These are phyloP conservation scores for Hypocryptadius cinnamomeus DNA, from an alignment of 2,113 vertebrate species.

Conservation along the genomic window DNA sequence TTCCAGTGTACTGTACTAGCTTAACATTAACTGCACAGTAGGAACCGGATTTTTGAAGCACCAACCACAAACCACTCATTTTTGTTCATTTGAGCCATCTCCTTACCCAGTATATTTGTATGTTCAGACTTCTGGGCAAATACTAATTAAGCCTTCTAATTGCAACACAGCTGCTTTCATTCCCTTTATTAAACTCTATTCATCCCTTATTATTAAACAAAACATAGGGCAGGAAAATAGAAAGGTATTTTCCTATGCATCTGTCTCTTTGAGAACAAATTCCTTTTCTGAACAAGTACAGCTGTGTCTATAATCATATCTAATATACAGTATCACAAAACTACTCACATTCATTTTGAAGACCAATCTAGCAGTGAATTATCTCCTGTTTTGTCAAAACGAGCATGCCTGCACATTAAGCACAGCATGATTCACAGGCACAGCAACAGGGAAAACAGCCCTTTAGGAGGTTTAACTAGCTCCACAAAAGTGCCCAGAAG, in stretches of 20 bases:
- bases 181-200: constrained; percentile 21
- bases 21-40: constrained; percentile 7
- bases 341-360: background rate
- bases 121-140: constrained; percentile 18
- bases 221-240: background rate
- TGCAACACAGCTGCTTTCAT: constrained; percentile 35
- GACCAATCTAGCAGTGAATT: constrained; percentile 11
- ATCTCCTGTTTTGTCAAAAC: background rate
- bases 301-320: background rate
- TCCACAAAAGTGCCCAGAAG: background rate
- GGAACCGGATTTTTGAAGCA: background rate
- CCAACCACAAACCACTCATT: background rate
- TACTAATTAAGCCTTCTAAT: constrained; percentile 8
- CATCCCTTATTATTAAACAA: constrained; percentile 23
- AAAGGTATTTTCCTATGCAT: constrained; percentile 8
- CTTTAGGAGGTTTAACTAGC: background rate
- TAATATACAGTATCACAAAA: background rate
- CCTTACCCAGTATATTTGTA: background rate
- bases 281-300: background rate
- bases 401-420: background rate
- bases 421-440: constrained; percentile 11
- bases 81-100: background rate
- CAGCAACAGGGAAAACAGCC: background rate
- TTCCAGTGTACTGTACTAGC: background rate
- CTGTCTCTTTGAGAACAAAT: constrained; percentile 23